Conservation (phyloP, 37 sponge, comb jelly and placozoan species). For the Ephydatia muelleri region DNA sequence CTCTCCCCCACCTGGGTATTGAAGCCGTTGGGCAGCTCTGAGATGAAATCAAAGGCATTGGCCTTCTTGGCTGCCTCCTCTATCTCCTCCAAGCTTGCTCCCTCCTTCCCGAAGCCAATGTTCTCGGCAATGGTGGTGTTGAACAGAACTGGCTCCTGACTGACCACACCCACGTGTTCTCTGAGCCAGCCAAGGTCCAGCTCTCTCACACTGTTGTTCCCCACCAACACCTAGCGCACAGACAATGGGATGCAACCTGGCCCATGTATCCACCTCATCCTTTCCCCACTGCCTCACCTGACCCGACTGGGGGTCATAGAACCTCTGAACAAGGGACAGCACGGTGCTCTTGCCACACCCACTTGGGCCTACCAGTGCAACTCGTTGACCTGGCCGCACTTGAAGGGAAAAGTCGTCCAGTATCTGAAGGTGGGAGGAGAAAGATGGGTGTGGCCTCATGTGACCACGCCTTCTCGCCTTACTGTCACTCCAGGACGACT, state of each 20-base stretch:
- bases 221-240: conserved; percentile 58
- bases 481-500: conserved; percentile 55
- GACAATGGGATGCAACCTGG: neutral
- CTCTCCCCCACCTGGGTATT: conserved; percentile 68
- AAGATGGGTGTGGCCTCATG: neutral
- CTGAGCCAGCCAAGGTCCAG: conserved; percentile 89
- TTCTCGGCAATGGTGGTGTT: conserved; percentile 92
- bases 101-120: conserved; percentile 82
- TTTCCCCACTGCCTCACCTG: conserved; percentile 31
- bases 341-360: conserved; percentile 95
- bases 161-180: conserved; percentile 83
- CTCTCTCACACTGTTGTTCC: conserved; percentile 56
- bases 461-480: neutral
- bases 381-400: conserved; percentile 66
- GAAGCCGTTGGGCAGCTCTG: conserved; percentile 82
- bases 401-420: conserved; percentile 60
- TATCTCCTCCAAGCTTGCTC: conserved; percentile 79
- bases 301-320: conserved; percentile 80
- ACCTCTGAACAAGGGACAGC: conserved; percentile 81
- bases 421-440: conserved; percentile 15
- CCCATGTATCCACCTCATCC: neutral
- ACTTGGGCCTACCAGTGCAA: conserved; percentile 91
- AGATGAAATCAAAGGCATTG: conserved; percentile 90
- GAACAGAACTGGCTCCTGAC: conserved; percentile 97
- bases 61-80: conserved; percentile 83